phyloP scores from a whole-genome alignment of 2,797 vertebrate genomes.

The Coregonus ussuriensis region DNA sequence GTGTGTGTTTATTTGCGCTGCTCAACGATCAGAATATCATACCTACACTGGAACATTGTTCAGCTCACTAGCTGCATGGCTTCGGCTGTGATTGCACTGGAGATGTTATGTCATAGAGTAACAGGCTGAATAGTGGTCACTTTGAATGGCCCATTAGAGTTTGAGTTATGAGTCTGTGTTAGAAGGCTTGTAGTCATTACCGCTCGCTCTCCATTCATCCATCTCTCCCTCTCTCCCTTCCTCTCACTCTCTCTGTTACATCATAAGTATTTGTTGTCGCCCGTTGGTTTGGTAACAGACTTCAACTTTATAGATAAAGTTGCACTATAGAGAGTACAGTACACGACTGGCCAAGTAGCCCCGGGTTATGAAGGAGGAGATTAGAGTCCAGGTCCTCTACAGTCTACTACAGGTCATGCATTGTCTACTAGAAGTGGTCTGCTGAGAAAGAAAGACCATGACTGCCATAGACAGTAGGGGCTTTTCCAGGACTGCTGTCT shows the following conservation, averaged over 20 bases:
- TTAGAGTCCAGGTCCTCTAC: too few species aligned
- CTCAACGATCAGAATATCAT: neutral
- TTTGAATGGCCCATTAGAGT: constrained; percentile 23
- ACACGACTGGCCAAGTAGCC: too few species aligned
- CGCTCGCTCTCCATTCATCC: neutral
- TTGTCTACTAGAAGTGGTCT: too few species aligned
- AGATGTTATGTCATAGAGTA: neutral
- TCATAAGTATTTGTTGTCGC: neutral
- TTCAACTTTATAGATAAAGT: too few species aligned
- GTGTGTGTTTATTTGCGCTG: constrained; percentile 10
- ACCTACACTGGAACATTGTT: neutral
- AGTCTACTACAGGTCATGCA: too few species aligned
- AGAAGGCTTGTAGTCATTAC: neutral
- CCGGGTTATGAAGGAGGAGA: too few species aligned
- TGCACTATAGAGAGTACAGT: too few species aligned
- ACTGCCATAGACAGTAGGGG: too few species aligned
- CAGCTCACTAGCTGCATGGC: neutral
- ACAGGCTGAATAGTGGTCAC: neutral
- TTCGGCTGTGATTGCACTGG: neutral
- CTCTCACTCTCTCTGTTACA: constrained; percentile 6
- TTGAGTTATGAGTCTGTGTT: neutral
- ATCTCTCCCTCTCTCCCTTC: neutral
- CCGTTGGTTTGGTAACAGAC: too few species aligned
- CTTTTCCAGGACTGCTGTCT: too few species aligned
- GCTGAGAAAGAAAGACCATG: too few species aligned